phyloP scores from a whole-genome alignment of 1,140 invertebrate genomes.

The Cepaea nemoralis region DNA sequence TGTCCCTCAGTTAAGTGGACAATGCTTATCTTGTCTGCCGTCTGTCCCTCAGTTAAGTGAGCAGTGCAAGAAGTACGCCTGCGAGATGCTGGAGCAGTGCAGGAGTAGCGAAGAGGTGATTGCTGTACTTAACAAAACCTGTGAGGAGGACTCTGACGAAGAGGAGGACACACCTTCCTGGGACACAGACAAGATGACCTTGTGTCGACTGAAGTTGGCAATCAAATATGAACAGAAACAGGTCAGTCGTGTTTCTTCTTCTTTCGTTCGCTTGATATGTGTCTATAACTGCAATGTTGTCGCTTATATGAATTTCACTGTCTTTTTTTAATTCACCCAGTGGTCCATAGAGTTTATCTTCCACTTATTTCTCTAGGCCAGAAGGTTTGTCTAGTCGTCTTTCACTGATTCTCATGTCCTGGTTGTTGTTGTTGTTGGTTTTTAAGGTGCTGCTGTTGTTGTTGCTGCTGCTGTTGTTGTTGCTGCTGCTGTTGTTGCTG shows the following conservation, averaged over 20 bases:
- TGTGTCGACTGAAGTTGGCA: constrained; percentile 68
- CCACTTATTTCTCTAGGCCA: too few relatives aligned
- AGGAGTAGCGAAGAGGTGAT: constrained; percentile 71
- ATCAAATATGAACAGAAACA: constrained; percentile 72
- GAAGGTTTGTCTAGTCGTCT: too few relatives aligned
- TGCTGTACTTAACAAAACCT: constrained; percentile 67
- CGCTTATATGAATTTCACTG: too few relatives aligned
- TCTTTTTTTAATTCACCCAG: too few relatives aligned
- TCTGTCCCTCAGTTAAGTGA: constrained; percentile 71
- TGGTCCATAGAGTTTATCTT: too few relatives aligned
- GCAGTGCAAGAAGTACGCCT: constrained; percentile 73
- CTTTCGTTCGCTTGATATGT: too few relatives aligned
- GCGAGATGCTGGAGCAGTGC: constrained; percentile 70
- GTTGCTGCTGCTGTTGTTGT: constrained; percentile 1
- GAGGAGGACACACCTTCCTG: constrained; percentile 39
- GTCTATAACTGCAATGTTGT: too few relatives aligned
- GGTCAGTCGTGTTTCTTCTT: too few relatives aligned
- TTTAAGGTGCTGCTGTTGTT: too few relatives aligned
- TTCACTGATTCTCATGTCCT: background rate
- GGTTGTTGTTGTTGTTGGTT: background rate
- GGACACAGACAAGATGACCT: constrained; percentile 57
- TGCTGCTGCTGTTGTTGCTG: background rate
- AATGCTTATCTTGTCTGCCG: too few relatives aligned
- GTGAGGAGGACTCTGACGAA: constrained; percentile 48
- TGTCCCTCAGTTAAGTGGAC: too few relatives aligned